Evolutionary conservation across 30 jellyfish, hydroid and myxozoan species (phyloP).

Genomic region (Catostylus mosaicus): DNA sequence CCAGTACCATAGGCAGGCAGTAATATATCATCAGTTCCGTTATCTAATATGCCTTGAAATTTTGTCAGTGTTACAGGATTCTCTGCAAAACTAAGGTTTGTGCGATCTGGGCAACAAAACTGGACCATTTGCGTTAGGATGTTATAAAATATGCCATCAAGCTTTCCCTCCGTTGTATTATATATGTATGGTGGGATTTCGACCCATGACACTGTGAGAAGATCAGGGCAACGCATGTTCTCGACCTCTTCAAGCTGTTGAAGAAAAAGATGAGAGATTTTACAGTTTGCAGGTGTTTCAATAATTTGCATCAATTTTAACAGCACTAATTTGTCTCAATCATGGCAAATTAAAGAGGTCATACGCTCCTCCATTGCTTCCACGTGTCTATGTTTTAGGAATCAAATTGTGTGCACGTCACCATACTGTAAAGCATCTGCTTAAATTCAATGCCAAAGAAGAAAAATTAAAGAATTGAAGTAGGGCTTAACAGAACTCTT

Average conservation of each 20-base stretch:
- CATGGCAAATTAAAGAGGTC: no score
- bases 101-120: conserved; percentile 29
- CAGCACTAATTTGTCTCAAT: no score
- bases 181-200: conserved; percentile 69
- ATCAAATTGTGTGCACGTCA: no score
- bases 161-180: conserved; percentile 42
- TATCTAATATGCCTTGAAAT: conserved; percentile 33
- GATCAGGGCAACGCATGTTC: conserved; percentile 52
- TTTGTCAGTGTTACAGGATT: conserved; percentile 3
- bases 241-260: conserved; percentile 18
- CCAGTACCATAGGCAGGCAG: conserved; percentile 59
- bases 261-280: neutral
- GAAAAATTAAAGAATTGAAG: no score
- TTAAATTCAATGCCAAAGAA: no score
- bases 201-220: conserved; percentile 55
- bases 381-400: no score
- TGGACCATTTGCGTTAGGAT: conserved; percentile 34
- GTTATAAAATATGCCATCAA: conserved; percentile 35
- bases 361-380: no score
- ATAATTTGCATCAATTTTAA: no score
- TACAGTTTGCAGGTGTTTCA: no score
- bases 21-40: conserved; percentile 46
- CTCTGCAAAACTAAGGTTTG: conserved; percentile 19
- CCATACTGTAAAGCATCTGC: no score
- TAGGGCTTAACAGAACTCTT: no score